phyloP scores from a whole-genome alignment of 2,797 vertebrate genomes.

The Enoplosus armatus region DNA sequence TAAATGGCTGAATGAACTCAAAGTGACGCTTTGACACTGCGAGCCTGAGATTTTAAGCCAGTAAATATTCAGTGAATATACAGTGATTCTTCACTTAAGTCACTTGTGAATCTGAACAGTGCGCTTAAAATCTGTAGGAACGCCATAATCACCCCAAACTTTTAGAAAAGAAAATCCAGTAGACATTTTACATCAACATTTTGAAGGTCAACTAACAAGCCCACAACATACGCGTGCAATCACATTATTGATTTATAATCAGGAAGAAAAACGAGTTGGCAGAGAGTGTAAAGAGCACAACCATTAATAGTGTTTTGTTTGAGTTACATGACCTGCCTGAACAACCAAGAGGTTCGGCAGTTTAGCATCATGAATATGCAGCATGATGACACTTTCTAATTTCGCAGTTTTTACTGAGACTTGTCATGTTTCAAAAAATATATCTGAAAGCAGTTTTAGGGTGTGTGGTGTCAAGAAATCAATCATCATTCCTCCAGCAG shows the following conservation, averaged over 20 bases:
- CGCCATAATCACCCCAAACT: not conserved
- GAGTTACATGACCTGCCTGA: constrained; percentile 5
- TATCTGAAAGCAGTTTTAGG: not conserved
- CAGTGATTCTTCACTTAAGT: not conserved
- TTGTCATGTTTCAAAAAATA: not conserved
- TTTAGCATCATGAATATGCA: not conserved
- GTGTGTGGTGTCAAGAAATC: not conserved
- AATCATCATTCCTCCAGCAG: not conserved
- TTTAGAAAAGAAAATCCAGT: not conserved
- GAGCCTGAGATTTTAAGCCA: not conserved
- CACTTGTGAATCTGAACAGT: not conserved
- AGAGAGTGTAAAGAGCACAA: not conserved
- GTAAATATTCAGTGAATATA: no score
- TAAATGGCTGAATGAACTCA: not conserved
- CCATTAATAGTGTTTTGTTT: not conserved
- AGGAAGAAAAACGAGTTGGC: not conserved
- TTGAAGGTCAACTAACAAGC: not conserved
- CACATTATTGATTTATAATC: not conserved
- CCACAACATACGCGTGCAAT: not conserved
- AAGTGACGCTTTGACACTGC: not conserved
- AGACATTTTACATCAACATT: not conserved
- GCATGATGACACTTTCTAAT: not conserved
- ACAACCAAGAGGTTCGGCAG: not conserved
- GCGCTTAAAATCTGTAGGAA: not conserved
- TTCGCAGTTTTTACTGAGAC: not conserved